Evolutionary conservation across 2,888 invertebrate genomes (phyloP), one percentile per base, ranked within the genome.

Genomic region (Agrochola lota): DNA sequence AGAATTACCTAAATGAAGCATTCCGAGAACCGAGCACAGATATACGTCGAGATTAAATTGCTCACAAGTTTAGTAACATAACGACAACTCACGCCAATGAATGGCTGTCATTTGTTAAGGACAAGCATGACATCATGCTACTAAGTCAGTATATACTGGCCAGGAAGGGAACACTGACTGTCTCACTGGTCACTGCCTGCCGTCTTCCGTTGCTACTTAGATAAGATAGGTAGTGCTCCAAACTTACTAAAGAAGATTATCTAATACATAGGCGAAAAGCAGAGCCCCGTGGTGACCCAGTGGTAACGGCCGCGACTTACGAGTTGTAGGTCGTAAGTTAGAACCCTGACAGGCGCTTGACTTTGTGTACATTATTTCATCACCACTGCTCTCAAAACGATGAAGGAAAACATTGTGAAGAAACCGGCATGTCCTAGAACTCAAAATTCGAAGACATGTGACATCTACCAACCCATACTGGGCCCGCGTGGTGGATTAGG

Each of bases 81-180:
- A 83, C 84, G 87, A 89, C 86, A 85, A 83, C 77, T 84, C 80
- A 67, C 84, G 86, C 85, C 84, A 89, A 86, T 88, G 86, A 91
- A 90, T 87, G 87, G 83, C 85, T 81, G 86, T 86, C 88, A 89
- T 90, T 90, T 87, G 87, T 87, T 79, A 90, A 89, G 88, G 87
- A 88, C 87, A 80, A 85, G 85, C 79, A 89, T 92, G 91, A 92
- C 90, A 90, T 92, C 90, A 91, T 88, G 74, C 77, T 74, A 68
- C 80, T 26, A 59, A 68, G 80, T 78, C 84, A 77, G 83, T 81
- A n/a, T n/a, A n/a, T n/a, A 79, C 67, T 82, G 78, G 76, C 84
- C 77, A 71, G 74, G 35, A 35, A 57, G 62, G 78, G 69, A 71
- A 64, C 74, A 73, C 81, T 84, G 74, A 76, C 74, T 52, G 52